These are phyloP conservation scores for Cataglyphis albicans DNA, from an alignment of 2,888 invertebrate genomes.

Conservation along the genomic window DNA sequence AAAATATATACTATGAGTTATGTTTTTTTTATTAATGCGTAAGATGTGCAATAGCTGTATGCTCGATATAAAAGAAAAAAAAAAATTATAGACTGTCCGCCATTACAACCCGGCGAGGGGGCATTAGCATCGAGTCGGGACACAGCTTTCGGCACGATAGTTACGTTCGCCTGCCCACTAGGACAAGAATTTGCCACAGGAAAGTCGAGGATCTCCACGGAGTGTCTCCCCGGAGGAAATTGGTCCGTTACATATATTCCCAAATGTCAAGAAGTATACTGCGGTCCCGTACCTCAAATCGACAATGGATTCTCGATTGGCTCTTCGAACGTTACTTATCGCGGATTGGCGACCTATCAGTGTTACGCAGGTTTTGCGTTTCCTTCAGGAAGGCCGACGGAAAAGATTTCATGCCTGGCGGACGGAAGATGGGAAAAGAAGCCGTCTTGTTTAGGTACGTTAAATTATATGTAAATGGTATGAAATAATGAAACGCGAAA, in stretches of 20 bases:
- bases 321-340: constrained; percentile 97
- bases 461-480: not conserved
- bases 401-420: constrained; percentile 95
- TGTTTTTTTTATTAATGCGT: not conserved
- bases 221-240: constrained; percentile 95
- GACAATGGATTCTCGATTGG: constrained; percentile 98
- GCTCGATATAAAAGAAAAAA: not conserved
- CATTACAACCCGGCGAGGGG: constrained; percentile 93
- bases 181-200: constrained; percentile 98
- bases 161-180: constrained; percentile 96
- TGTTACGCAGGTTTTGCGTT: constrained; percentile 99
- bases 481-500: not conserved
- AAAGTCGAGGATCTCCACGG: constrained; percentile 93
- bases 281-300: constrained; percentile 99
- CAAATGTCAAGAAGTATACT: constrained; percentile 98
- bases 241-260: constrained; percentile 97
- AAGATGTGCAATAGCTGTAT: not conserved
- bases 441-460: constrained; percentile 93
- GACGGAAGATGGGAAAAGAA: constrained; percentile 97
- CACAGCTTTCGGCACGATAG: constrained; percentile 95
- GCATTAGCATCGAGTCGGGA: constrained; percentile 96
- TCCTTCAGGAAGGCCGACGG: constrained; percentile 94
- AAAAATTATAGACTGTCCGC: constrained; percentile 92
- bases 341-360: constrained; percentile 97
- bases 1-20: not conserved